A percentile compares a stretch with the other conserved stretches of the same genome.
These are phyloP conservation scores for Phodopus roborovskii DNA, from an alignment of 2,113 vertebrate species.

Conservation along the genomic window DNA sequence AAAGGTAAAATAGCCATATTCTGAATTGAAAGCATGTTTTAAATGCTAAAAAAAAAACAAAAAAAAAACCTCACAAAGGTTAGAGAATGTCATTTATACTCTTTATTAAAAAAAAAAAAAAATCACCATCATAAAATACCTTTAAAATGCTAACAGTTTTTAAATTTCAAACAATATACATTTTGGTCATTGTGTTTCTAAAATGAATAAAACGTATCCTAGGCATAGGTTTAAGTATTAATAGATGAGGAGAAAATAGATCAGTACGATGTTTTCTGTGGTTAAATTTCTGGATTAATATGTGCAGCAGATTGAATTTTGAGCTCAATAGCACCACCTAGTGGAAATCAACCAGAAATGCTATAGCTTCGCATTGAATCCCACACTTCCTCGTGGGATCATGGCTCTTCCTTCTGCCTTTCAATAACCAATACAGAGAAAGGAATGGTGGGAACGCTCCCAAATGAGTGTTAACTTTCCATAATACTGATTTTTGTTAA, in stretches of 20 bases:
- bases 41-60: neutral
- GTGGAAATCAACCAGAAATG: conserved; percentile 41
- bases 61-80: neutral
- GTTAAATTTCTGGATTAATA: conserved; percentile 5
- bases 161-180: conserved; percentile 3
- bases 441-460: fast-evolving
- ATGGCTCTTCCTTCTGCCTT: too few species aligned
- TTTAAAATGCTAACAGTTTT: conserved; percentile 22
- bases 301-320: neutral
- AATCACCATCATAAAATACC: neutral
- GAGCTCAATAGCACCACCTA: conserved; percentile 67
- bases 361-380: too few species aligned
- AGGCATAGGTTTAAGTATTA: neutral
- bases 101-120: neutral
- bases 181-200: neutral
- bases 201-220: conserved; percentile 9
- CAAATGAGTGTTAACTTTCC: neutral
- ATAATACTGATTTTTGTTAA: neutral
- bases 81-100: neutral
- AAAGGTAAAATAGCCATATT: conserved; percentile 3
- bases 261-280: neutral
- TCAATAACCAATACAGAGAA: neutral
- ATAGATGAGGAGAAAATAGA: neutral
- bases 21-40: neutral
- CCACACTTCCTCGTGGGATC: too few species aligned